Evolutionary conservation across 2,888 invertebrate species (phyloP), one percentile per base, ranked within the genome.

Genomic region (Mylabris sibirica): DNA sequence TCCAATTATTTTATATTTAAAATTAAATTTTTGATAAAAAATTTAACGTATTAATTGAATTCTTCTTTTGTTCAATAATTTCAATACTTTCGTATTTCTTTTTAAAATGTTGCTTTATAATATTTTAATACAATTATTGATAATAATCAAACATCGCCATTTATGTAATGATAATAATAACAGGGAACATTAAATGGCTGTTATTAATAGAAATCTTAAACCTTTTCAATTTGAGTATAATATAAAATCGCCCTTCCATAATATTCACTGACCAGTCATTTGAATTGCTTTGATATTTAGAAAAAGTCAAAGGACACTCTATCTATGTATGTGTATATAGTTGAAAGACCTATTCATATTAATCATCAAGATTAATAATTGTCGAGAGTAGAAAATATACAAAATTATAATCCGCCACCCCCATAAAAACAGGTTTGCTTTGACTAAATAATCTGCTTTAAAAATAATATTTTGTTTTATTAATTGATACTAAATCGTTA

Each of bases 141-240:
- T 49, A 49, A 41, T 41, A 41, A 41, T 41, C 41, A 41, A 49
- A 49, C 3, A 20, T 64, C 63, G 70, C 67, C 70, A 70, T 49
- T 70, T 70, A 64, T 59, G 70, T 70, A 67, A 67, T 44, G 64
- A 70, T 65, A 44, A 70, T 65, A 44, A 67, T 70, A 59, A 44
- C 70, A 67, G 67, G 70, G 70, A 63, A 70, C 70, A 57, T 62
- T 67, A 70, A 70, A 70, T 70, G 70, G 67, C 65, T 44, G 20
- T 20, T 59, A 66, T 53, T 49, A 63, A 63, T 38, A 59, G 62
- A 62, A 64, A 57, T 61, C 44, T 22, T 61, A 61, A 66, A 69
- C 69, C 69, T 69, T 69, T 69, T 26, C 64, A 63, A 62, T 62
- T 49, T 20, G 5, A 14, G 14, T 41, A n/a, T 14, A 41, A 41